Percentiles rank a stretch among this genome's conserved stretches.
Conservation (phyloP, 2,113 vertebrate species). For the Plecturocebus donacophilus region DNA sequence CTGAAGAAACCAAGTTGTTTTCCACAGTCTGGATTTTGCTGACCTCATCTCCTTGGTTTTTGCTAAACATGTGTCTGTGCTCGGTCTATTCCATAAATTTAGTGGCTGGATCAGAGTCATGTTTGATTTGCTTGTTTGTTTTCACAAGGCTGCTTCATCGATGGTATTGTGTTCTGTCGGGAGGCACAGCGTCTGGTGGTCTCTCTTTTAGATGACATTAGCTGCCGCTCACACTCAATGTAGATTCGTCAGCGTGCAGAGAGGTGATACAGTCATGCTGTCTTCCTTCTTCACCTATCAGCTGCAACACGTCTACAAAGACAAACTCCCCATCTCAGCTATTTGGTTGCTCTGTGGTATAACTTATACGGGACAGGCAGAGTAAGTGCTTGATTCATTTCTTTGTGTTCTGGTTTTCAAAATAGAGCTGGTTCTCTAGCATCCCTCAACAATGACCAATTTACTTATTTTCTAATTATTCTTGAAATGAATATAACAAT, state of each 20-base stretch:
- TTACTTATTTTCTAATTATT: not conserved
- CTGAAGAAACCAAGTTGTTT: not conserved
- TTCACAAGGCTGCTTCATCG: not conserved
- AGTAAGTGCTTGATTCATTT: not conserved
- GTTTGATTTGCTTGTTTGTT: not conserved
- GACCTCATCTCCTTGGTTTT: rapidly evolving
- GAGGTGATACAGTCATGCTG: rapidly evolving
- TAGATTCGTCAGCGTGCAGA: not conserved
- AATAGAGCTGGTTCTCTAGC: not conserved
- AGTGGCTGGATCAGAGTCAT: not conserved
- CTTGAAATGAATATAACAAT: not conserved
- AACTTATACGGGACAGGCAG: not conserved
- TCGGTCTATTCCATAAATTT: rapidly evolving
- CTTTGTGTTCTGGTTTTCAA: not conserved
- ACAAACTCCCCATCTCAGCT: not conserved
- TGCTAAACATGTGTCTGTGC: not conserved
- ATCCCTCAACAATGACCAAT: not conserved
- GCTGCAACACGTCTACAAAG: not conserved
- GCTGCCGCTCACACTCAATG: not conserved
- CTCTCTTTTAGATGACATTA: not conserved
- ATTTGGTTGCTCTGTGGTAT: rapidly evolving
- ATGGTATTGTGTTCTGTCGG: not conserved
- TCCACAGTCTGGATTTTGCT: not conserved
- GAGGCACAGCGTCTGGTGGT: not conserved
- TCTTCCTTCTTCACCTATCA: not conserved